Conservation (phyloP, 2,797 vertebrate genomes). For the Manis javanica region DNA sequence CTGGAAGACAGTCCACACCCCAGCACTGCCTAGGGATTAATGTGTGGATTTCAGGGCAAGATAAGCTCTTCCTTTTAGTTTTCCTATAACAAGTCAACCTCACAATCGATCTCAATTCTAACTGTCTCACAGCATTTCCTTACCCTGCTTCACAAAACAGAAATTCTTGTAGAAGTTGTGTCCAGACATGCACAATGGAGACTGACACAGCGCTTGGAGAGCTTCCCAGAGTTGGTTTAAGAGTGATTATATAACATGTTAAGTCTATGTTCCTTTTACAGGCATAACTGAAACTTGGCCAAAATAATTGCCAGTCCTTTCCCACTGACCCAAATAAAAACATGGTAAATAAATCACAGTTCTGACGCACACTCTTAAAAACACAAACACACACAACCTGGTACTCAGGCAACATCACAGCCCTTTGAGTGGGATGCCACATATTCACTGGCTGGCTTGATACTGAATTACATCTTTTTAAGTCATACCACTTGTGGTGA, state of each 20-base stretch:
- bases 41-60: neutral
- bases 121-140: slow-evolving; percentile 67
- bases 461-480: neutral
- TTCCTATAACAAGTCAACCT: neutral
- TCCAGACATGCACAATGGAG: slow-evolving; percentile 81
- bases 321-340: slow-evolving; percentile 70
- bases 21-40: neutral
- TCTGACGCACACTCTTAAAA: neutral
- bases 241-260: slow-evolving; percentile 82
- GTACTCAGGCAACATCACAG: neutral
- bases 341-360: slow-evolving; percentile 9
- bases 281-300: slow-evolving; percentile 79
- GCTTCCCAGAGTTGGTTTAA: slow-evolving; percentile 82
- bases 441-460: neutral
- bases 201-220: slow-evolving; percentile 83
- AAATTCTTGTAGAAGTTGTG: slow-evolving; percentile 80
- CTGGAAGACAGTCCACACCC: neutral
- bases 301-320: slow-evolving; percentile 63
- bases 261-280: slow-evolving; percentile 73
- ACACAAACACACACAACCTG: neutral
- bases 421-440: fast-evolving
- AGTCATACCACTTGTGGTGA: neutral
- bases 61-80: neutral
- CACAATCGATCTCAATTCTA: slow-evolving; percentile 69
- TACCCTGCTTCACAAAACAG: slow-evolving; percentile 73